Evolutionary conservation across 2,888 invertebrate species (phyloP), one percentile per base, ranked within the genome.

Genomic region (Adineta ricciae): DNA sequence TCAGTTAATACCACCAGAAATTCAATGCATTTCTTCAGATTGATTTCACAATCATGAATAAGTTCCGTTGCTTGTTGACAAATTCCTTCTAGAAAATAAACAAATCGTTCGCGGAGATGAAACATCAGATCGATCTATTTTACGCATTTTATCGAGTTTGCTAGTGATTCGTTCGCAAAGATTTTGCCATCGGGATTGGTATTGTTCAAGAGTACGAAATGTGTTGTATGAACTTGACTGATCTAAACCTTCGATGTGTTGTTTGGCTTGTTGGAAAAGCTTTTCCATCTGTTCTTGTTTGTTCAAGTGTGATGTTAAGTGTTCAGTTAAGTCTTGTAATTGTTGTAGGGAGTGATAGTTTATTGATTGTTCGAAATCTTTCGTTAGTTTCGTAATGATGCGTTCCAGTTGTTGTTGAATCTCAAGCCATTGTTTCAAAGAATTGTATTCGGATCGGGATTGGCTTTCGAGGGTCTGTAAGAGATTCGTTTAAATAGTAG

Each of bases 341-440:
- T 78, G 78, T 41, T 41, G 21, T 78, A 78, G n/a, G 4, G 38
- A n/a, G n/a, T 78, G 9, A 41, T 78, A 78, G 38, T 38, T 38
- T 41, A 2, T 24, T 41, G 14, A 41, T 78, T 78, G 78, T 41
- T 78, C 41, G n/a, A n/a, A 41, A 78, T 78, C 38, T 41, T 41
- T 78, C 11, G 38, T 14, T 9, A 41, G 24, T 41, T 78, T 38
- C 14, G 38, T 78, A 24, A 78, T 41, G 14, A n/a, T 41, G n/a
- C 3, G 7, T 78, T 78, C 78, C n/a, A 78, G 1, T 78, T n/a
- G 24, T 41, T 41, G 78, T 78, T 41, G n/a, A 41, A 41, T 41
- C n/a, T 78, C 78, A 41, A 41, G 38, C 38, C 78, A 78, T 78
- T 41, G 24, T 78, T 78, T 78, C n/a, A 78, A 78, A n/a, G 41